Evolutionary conservation across 1,140 invertebrate genomes (phyloP).

Genomic region (Portunus trituberculatus): DNA sequence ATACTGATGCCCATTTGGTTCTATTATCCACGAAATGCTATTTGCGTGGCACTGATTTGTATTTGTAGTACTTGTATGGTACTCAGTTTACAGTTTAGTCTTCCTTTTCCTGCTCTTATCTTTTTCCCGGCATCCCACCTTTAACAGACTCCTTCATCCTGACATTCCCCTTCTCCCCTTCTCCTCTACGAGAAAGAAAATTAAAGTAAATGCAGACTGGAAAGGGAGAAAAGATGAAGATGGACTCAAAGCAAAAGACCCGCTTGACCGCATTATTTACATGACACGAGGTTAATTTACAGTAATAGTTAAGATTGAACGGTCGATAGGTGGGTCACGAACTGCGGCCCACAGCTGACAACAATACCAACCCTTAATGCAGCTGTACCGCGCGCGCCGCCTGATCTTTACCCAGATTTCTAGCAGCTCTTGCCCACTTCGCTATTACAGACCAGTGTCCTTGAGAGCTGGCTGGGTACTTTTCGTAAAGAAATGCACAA

Average conservation of each 20-base stretch:
- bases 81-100: not conserved
- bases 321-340: constrained; percentile 49
- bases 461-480: not conserved
- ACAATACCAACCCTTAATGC: not conserved
- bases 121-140: not conserved
- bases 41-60: not conserved
- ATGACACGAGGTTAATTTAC: constrained; percentile 54
- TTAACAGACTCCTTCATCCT: not conserved
- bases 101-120: not conserved
- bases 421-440: not conserved
- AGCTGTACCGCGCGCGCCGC: not conserved
- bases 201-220: not conserved
- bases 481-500: not conserved
- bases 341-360: not conserved
- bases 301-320: constrained; percentile 57
- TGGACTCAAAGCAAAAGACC: not conserved
- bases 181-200: not conserved
- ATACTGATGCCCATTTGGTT: no score
- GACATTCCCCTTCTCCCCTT: not conserved
- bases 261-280: constrained; percentile 56
- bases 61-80: not conserved
- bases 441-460: not conserved
- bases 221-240: constrained; percentile 4
- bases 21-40: not conserved
- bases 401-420: not conserved